These are phyloP conservation scores for Heteromyza rotundicornis DNA, from an alignment of 2,888 invertebrate genomes.

Conservation along the genomic window DNA sequence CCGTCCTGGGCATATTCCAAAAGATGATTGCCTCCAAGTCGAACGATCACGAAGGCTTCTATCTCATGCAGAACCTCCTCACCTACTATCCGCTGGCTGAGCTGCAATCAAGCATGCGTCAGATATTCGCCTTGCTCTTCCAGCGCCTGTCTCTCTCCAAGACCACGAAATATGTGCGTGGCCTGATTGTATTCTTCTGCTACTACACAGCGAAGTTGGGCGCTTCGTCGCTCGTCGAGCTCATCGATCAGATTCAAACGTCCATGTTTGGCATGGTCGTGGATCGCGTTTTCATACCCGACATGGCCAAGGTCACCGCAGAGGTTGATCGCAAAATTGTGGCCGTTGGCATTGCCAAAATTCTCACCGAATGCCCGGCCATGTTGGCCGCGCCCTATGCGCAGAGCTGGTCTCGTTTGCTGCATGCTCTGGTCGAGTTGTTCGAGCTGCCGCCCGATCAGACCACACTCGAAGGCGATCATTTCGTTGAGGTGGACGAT, in stretches of 20 bases:
- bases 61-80: conserved; percentile 84
- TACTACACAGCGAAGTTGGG: conserved; percentile 85
- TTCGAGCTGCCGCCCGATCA: conserved; percentile 91
- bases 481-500: conserved; percentile 88
- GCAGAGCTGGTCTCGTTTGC: conserved; percentile 67
- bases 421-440: conserved; percentile 80
- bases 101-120: conserved; percentile 79
- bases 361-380: conserved; percentile 79
- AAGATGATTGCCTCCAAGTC: conserved; percentile 93
- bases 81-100: conserved; percentile 79
- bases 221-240: conserved; percentile 74
- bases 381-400: conserved; percentile 74
- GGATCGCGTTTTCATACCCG: conserved; percentile 85
- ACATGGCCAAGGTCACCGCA: conserved; percentile 86
- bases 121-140: conserved; percentile 91
- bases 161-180: conserved; percentile 92
- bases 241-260: conserved; percentile 84
- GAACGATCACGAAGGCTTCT: conserved; percentile 96
- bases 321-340: conserved; percentile 86
- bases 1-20: conserved; percentile 93
- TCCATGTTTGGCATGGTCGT: conserved; percentile 97
- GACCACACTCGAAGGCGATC: conserved; percentile 79
- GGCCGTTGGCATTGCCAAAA: conserved; percentile 85
- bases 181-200: conserved; percentile 88
- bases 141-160: conserved; percentile 91